phyloP scores from a whole-genome alignment of 1,140 invertebrate genomes.

The Triops cancriformis region DNA sequence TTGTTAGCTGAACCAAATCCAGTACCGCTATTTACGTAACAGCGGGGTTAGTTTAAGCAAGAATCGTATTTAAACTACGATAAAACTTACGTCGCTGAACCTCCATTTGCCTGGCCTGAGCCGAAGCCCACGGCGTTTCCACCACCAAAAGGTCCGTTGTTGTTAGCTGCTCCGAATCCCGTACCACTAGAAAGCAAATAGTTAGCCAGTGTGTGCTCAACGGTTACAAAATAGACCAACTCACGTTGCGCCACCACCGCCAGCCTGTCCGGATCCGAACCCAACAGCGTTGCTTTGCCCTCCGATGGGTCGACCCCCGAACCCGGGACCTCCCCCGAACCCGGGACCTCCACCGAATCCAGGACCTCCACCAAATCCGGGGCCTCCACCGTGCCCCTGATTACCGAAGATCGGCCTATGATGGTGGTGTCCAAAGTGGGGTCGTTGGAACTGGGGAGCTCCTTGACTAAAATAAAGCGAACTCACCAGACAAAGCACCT shows the following conservation, averaged over 20 bases:
- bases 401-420: background rate
- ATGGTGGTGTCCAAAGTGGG: background rate
- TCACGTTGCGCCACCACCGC: too few relatives aligned
- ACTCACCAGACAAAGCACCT: background rate
- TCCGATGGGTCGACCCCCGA: background rate
- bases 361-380: background rate
- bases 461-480: background rate
- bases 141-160: background rate
- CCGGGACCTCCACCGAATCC: background rate
- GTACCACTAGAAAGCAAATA: background rate
- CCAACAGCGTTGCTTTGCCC: background rate
- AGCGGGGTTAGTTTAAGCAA: background rate
- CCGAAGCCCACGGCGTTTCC: background rate
- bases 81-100: background rate
- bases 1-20: background rate
- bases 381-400: background rate
- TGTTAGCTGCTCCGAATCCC: background rate
- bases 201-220: too few relatives aligned
- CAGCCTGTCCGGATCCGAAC: background rate
- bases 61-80: background rate
- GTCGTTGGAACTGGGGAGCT: background rate
- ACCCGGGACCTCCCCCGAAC: background rate
- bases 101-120: background rate
- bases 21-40: background rate
- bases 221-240: too few relatives aligned